A percentile compares a stretch with the other conserved stretches of the same genome.
phyloP scores from a whole-genome alignment of 2,888 invertebrate species.

The Dolomedes plantarius region DNA sequence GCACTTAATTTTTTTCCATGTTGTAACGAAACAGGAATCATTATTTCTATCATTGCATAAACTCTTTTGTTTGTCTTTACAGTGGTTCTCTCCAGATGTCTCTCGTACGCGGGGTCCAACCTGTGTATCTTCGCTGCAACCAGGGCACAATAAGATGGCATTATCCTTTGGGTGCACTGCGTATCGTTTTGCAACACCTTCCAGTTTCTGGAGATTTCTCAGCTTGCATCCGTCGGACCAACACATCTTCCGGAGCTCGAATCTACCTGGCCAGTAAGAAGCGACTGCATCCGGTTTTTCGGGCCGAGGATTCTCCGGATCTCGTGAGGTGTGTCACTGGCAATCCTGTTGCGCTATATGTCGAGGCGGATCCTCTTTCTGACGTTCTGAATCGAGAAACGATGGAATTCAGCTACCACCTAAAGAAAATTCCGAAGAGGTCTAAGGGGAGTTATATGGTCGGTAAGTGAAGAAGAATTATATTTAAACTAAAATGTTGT shows the following conservation, averaged over 20 bases:
- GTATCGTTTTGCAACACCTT: constrained; percentile 82
- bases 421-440: constrained; percentile 79
- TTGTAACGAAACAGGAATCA: too few species aligned
- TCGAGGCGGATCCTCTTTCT: constrained; percentile 79
- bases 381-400: constrained; percentile 78
- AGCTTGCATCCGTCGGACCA: constrained; percentile 82
- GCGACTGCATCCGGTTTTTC: constrained; percentile 81
- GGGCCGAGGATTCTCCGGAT: constrained; percentile 78
- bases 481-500: too few species aligned
- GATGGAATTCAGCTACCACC: constrained; percentile 84
- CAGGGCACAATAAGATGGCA: constrained; percentile 85
- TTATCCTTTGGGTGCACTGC: constrained; percentile 85
- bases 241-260: constrained; percentile 78
- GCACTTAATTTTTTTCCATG: too few species aligned
- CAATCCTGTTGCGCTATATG: constrained; percentile 83
- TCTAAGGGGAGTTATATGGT: constrained; percentile 20
- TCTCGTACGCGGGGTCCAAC: constrained; percentile 82
- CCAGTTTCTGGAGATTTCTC: constrained; percentile 81
- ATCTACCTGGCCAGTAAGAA: constrained; percentile 83
- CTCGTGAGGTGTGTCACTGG: constrained; percentile 80
- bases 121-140: constrained; percentile 85
- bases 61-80: not conserved
- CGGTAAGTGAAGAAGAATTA: constrained; percentile 75
- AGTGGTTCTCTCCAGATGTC: constrained; percentile 72
- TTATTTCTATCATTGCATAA: too few species aligned